Evolutionary conservation across 2,797 vertebrate genomes (phyloP).

Genomic region (Bradypus variegatus): DNA sequence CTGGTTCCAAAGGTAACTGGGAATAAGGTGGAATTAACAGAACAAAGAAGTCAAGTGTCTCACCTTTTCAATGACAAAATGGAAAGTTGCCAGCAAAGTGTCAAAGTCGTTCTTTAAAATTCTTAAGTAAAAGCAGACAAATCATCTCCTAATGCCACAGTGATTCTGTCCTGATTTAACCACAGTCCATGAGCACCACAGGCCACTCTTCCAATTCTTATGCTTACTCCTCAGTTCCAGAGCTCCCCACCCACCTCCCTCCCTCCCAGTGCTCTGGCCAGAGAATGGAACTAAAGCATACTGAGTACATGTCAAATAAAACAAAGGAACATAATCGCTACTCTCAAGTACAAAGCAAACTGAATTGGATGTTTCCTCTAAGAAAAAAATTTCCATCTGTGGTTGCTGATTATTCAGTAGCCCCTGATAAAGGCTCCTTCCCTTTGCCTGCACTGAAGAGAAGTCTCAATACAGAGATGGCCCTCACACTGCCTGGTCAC

Average conservation of each 20-base stretch:
- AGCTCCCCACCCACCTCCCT: not conserved
- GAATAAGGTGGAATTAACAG: not conserved
- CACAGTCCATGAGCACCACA: too few species aligned
- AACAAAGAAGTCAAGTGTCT: not conserved
- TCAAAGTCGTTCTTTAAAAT: constrained; percentile 26
- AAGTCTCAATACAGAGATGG: not conserved
- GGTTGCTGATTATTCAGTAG: not conserved
- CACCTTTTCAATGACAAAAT: not conserved
- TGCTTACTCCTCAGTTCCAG: not conserved
- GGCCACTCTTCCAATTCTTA: not conserved
- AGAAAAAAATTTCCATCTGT: not conserved
- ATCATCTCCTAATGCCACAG: too few species aligned
- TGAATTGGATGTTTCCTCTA: not conserved
- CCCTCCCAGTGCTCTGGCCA: not conserved
- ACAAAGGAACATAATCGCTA: not conserved
- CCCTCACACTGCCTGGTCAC: not conserved
- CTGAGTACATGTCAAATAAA: not conserved
- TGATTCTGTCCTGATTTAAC: too few species aligned
- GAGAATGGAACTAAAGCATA: not conserved
- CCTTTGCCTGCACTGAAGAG: not conserved
- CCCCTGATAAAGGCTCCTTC: not conserved
- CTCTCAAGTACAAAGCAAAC: constrained; percentile 1
- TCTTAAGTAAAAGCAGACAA: too few species aligned
- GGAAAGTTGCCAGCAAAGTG: not conserved
- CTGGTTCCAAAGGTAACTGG: not conserved